phyloP scores from a whole-genome alignment of 1,140 invertebrate species.

The Bilobella aurantiaca region DNA sequence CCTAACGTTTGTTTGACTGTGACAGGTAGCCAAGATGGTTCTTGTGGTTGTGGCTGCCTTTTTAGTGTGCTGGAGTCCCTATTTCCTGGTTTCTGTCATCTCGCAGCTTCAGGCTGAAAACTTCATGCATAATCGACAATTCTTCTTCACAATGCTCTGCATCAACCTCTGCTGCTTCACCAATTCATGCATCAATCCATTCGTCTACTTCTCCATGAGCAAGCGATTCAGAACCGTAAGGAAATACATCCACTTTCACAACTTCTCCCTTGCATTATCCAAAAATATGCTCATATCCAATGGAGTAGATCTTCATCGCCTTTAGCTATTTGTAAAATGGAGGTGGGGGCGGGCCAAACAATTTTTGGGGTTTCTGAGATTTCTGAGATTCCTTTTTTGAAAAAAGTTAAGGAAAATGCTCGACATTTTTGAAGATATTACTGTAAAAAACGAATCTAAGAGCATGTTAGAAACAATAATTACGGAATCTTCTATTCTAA shows the following conservation, averaged over 20 bases:
- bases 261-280: not conserved
- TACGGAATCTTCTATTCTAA: not conserved
- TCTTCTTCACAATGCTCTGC: constrained; percentile 44
- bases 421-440: no score
- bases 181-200: constrained; percentile 45
- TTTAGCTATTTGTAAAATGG: no score
- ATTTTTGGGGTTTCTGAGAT: no score
- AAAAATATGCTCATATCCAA: not conserved
- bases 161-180: constrained; percentile 44
- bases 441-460: no score
- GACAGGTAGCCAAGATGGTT: constrained; percentile 34
- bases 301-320: no score
- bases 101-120: constrained; percentile 40
- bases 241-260: not conserved
- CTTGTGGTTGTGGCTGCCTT: constrained; percentile 29
- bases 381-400: no score
- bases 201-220: constrained; percentile 45
- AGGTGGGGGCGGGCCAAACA: no score
- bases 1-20: no score
- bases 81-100: constrained; percentile 42
- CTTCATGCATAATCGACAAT: constrained; percentile 41
- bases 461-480: not conserved
- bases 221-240: constrained; percentile 39
- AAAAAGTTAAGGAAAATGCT: no score
- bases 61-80: constrained; percentile 42